Evolutionary conservation across 2,797 vertebrate species (phyloP).

Genomic region (Cynodonichthys magdalenae): DNA sequence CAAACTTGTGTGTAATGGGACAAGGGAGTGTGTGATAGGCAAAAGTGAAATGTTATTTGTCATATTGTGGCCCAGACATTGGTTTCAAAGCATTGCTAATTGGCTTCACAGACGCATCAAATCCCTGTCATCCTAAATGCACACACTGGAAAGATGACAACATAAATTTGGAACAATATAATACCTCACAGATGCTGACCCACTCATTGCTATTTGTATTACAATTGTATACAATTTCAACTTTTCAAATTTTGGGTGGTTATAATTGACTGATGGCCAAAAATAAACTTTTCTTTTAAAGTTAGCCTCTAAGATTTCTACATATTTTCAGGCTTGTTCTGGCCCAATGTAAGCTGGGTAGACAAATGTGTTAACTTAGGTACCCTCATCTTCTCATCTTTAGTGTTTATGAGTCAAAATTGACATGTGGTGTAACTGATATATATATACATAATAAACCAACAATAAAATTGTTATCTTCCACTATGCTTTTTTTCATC

Average conservation of each 20-base stretch:
- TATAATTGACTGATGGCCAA: background rate
- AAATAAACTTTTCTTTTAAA: background rate
- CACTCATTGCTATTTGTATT: background rate
- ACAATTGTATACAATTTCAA: too few relatives aligned
- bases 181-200: slow-evolving; percentile 2
- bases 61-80: slow-evolving; percentile 47
- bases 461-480: too few relatives aligned
- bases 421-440: too few relatives aligned
- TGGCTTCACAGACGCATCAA: slow-evolving; percentile 63
- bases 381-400: too few relatives aligned
- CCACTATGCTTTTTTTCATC: too few relatives aligned
- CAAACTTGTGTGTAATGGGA: slow-evolving; percentile 59
- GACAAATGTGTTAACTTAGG: background rate
- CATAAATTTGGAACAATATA: slow-evolving; percentile 3
- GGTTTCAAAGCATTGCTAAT: slow-evolving; percentile 67
- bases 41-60: slow-evolving; percentile 47
- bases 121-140: slow-evolving; percentile 13
- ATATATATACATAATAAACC: too few relatives aligned
- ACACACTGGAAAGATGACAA: slow-evolving; percentile 33
- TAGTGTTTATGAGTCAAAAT: too few relatives aligned
- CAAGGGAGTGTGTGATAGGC: slow-evolving; percentile 48
- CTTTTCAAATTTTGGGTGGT: background rate
- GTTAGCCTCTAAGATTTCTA: background rate
- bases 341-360: too few relatives aligned
- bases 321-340: background rate